phyloP scores from a whole-genome alignment of 2,888 invertebrate genomes.

The Teinopalpus imperialis region DNA sequence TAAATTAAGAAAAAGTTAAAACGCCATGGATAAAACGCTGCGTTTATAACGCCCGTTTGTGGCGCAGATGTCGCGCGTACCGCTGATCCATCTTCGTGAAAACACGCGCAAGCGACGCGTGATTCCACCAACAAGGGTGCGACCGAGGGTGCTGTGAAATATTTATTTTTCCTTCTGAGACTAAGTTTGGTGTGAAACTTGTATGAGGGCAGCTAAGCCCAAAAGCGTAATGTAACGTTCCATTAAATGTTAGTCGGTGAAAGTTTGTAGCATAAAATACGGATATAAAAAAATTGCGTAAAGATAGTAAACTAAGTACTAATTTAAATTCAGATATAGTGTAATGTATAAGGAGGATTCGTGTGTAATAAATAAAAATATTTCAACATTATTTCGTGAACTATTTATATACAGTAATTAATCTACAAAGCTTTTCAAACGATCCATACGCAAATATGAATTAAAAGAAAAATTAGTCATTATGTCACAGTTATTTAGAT shows the following conservation, averaged over 20 bases:
- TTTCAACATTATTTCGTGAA: too few species aligned
- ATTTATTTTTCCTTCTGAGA: constrained; percentile 68
- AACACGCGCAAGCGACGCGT: constrained; percentile 76
- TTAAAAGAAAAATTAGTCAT: too few species aligned
- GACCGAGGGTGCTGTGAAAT: constrained; percentile 59
- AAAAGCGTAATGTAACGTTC: constrained; percentile 11
- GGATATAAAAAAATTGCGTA: too few species aligned
- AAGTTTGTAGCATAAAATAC: background rate
- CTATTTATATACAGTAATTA: too few species aligned
- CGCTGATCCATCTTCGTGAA: constrained; percentile 76
- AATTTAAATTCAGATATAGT: too few species aligned
- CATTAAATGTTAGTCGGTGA: background rate
- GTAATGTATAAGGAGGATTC: too few species aligned
- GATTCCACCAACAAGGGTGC: constrained; percentile 77
- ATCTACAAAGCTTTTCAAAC: too few species aligned
- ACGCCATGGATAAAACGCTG: constrained; percentile 23
- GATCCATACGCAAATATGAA: too few species aligned
- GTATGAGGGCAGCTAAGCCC: constrained; percentile 37
- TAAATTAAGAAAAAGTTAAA: too few species aligned
- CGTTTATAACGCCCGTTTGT: constrained; percentile 42
- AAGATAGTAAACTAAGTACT: too few species aligned
- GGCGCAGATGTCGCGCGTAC: constrained; percentile 46
- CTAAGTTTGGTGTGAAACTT: constrained; percentile 65
- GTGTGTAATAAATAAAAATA: too few species aligned
- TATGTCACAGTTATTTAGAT: too few species aligned